Evolutionary conservation across 2,888 invertebrate species (phyloP), one percentile per base, ranked within the genome.

Genomic region (Aporophyla lueneburgensis): DNA sequence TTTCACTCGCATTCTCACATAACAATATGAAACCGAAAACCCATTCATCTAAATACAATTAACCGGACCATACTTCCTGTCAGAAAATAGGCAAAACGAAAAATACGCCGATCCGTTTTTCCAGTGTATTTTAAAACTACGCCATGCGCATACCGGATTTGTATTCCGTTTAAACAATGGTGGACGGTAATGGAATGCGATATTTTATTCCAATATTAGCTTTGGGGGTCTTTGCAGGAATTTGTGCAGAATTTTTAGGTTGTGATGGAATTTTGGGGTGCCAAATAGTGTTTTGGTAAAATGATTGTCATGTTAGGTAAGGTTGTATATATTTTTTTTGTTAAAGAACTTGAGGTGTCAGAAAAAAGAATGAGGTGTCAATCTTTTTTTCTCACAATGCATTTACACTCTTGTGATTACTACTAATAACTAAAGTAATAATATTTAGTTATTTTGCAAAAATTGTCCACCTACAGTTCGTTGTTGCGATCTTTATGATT

Each of bases 11-110:
- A 33, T 10, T 43, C 33, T 49, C 46, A 24, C n/a, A 68, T 24
- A 67, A 46, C n/a, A 66, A 62, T 33, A 61, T 66, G 33, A 71
- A 62, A 62, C 62, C 9, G 46, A 53, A 74, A 81, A 59, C 27
- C 74, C 74, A 81, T 84, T 80, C 33, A 71, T 76, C 75, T 75
- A 81, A 82, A 84, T 80, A 69, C 76, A 80, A 80, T 76, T 84
- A 80, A 80, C 65, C 7, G 70, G 58, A 59, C 54, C 53, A 9
- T 43, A 71, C 62, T 67, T 71, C 58, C 70, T 58, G 81, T 62
- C 78, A 71, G 46, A 69, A 81, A 68, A 72, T 65, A 68, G 6
- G 61, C 14, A 67, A 67, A 70, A 59, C 58, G 49, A 53, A 76
- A 77, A 76, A 73, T 61, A 65, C 65, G 16, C 69, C 46, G 21